Evolutionary conservation across 2,888 invertebrate species (phyloP), one percentile per base, ranked within the genome.

Genomic region (Cataglyphis albicans): DNA sequence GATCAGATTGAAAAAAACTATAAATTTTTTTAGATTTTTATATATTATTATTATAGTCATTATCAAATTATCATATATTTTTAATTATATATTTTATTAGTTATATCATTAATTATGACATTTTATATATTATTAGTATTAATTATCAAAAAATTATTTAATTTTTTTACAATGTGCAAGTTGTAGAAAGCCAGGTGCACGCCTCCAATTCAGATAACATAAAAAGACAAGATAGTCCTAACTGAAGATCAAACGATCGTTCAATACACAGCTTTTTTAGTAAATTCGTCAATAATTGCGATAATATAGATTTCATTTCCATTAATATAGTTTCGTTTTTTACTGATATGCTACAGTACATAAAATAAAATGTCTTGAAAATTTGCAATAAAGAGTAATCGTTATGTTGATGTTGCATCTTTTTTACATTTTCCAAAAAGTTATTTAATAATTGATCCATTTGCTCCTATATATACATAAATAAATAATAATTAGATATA

Each of bases 241-340:
- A 89, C 61, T 93, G 91, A 18, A 91, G 84, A 87, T 95, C 95
- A 59, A 95, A 91, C 35, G 90, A 86, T 61, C 93, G 91, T 3
- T 92, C 87, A 15, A 92, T 91, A n/a, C 95, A 87, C 7, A 95
- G 87, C 86, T 94, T 94, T 74, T 93, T 92, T 29, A 95, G 84
- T 65, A 95, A 83, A 41, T 90, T 90, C 6, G 85, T 89, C n/a
- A 93, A 52, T 65, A 93, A 93, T 38, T 90, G 88, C 5, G 84
- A 75, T 35, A 93, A 90, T 18, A 93, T 68, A 15, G 83, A 63
- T 83, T 90, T 81, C n/a, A 94, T 88, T 88, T 92, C 90, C 5
- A 57, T 74, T 18, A 91, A 29, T 10, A 91, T 81, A 41, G 83
- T 81, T 7, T 87, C 80, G 38, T 82, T 83, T 10, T 64, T 61